Evolutionary conservation across 2,797 vertebrate genomes (phyloP).

Genomic region (Chaetodon trifasciatus): DNA sequence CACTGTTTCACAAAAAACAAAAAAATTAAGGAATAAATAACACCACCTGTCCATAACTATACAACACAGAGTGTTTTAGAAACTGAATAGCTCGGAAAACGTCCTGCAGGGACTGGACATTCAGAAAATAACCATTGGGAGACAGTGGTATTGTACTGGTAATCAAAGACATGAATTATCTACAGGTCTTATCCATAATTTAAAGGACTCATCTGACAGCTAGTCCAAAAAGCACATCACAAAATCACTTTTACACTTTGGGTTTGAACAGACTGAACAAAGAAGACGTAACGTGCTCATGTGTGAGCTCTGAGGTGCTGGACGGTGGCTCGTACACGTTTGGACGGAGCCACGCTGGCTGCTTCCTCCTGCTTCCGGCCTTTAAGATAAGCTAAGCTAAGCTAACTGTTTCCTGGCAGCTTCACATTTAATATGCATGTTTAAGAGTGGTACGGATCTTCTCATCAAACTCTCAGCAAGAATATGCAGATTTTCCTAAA

Average conservation of each 20-base stretch:
- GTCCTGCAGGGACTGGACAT: not conserved
- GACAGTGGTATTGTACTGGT: too few species aligned
- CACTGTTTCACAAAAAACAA: not conserved
- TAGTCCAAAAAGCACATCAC: too few species aligned
- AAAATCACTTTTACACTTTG: not conserved
- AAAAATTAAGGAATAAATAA: not conserved
- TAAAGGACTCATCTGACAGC: not conserved
- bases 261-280: not conserved
- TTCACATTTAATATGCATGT: not conserved
- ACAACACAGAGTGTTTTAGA: not conserved
- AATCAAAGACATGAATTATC: not conserved
- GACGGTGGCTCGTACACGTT: too few species aligned
- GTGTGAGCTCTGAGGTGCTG: too few species aligned
- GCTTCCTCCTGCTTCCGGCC: too few species aligned
- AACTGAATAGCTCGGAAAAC: not conserved
- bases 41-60: not conserved
- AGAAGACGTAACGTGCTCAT: not conserved
- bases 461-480: not conserved
- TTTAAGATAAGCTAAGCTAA: not conserved
- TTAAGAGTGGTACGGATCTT: not conserved
- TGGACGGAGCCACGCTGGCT: too few species aligned
- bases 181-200: not conserved
- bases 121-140: not conserved
- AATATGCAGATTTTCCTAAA: not conserved
- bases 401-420: not conserved